Percentiles rank a stretch among this genome's conserved stretches.
phyloP scores from a whole-genome alignment of 1,140 invertebrate genomes.

The Brachionus manjavacas region DNA sequence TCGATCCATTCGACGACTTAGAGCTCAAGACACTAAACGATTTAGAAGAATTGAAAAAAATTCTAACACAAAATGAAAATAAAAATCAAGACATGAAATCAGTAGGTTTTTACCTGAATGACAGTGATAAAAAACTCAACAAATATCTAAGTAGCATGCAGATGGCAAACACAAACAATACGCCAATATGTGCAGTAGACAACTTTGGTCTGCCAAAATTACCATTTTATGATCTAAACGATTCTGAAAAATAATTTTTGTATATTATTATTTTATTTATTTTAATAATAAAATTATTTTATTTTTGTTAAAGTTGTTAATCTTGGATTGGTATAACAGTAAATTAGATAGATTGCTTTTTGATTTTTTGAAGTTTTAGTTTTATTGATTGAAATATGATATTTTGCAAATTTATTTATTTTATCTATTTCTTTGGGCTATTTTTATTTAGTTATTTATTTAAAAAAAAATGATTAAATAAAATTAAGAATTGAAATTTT shows the following conservation, averaged over 20 bases:
- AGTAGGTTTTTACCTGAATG: not conserved
- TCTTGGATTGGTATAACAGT: too few relatives aligned
- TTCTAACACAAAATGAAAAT: conserved; percentile 6
- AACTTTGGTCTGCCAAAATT: conserved; percentile 13
- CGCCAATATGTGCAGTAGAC: not conserved
- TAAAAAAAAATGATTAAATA: not conserved
- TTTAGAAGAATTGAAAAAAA: conserved; percentile 35
- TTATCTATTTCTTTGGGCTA: too few relatives aligned
- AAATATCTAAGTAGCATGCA: not conserved
- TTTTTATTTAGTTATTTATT: not conserved
- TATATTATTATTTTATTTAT: not conserved
- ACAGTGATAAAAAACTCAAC: not conserved
- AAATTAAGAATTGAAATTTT: not conserved
- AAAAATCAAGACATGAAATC: not conserved
- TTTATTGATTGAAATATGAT: too few relatives aligned
- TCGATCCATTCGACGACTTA: conserved; percentile 38
- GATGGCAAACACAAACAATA: not conserved
- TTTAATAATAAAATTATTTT: not conserved
- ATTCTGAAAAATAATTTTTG: not conserved
- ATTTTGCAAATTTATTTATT: too few relatives aligned
- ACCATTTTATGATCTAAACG: conserved; percentile 14
- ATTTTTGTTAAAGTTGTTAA: not conserved
- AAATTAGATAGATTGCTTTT: too few relatives aligned
- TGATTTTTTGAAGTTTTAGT: too few relatives aligned
- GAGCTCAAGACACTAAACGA: conserved; percentile 35